Base-by-base conservation (phyloP, 1,140 invertebrate genomes). In the Micrasema longulum region DNA sequence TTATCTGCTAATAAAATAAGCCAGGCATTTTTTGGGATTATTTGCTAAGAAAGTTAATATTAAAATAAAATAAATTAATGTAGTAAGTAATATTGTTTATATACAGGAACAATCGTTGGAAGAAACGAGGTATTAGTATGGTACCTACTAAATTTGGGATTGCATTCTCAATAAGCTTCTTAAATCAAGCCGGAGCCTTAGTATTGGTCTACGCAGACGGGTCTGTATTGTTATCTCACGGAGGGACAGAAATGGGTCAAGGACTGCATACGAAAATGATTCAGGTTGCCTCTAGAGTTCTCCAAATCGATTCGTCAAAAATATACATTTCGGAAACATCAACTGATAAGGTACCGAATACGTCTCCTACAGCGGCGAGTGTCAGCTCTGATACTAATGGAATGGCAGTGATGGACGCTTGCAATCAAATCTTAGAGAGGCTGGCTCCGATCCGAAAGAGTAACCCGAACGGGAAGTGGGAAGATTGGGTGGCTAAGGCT, bases 241-340 rank as follows among this genome's bases (percentile, higher is more conserved):
- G 94, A 45, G 97, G 96, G 14, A 92, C 92, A 14, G 97, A 99
- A 87, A 98, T 98, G 92, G 97, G 97, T 0, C 97, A 98, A 85
- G 97, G 97, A 1, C 82, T 98, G 0, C 93, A 98, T 78, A 98
- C 95, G 0, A 98, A 98, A 86, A 96, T 97, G 91, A 92, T 97
- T 69, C 95, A 97, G 88, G 89, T 95, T 31, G 92, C 92, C 0
- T 92, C 92, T 50, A 85, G 91, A 73, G 88, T 87, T 2, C 83
- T 99, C 1, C 89, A 88, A 36, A 89, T 97, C 16, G 88, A 93
- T 23, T 79, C 87, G 9, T 88, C 91, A 0, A 90, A 92, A 78
- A 95, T 99, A 77, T 91, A 96, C 78, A 95, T 97, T 20, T 88
- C 87, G 57, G 97, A 98, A 84, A 97, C 95, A 0, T 84, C 92